Conservation (phyloP, 2,888 invertebrate genomes). For the Erynnis tages region DNA sequence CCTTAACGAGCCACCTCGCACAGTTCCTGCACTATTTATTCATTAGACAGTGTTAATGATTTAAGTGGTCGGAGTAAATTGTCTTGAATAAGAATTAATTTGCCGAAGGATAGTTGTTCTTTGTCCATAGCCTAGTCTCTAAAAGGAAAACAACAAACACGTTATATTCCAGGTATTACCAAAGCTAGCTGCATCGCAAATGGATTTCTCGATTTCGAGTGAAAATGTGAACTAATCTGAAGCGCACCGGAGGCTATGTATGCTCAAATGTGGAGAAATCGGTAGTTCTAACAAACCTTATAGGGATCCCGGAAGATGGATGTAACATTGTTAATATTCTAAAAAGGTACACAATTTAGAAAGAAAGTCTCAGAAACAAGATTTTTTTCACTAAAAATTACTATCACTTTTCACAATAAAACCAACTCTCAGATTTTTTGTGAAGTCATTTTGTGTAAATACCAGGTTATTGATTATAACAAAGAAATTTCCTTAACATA, state of each 20-base stretch:
- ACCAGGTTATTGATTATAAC: too few relatives aligned
- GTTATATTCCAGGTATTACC: constrained; percentile 14
- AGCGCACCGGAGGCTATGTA: background rate
- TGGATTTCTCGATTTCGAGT: constrained; percentile 24
- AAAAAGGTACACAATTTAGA: background rate
- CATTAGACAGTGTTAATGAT: constrained; percentile 21
- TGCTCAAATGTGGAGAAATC: constrained; percentile 14
- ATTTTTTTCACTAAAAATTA: too few relatives aligned
- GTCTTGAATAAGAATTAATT: constrained; percentile 25
- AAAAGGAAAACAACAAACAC: constrained; percentile 15
- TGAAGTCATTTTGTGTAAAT: too few relatives aligned
- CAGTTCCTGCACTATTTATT: constrained; percentile 11
- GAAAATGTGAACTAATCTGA: constrained; percentile 4
- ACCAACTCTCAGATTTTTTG: too few relatives aligned
- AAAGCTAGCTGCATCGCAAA: constrained; percentile 17
- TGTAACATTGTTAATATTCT: background rate
- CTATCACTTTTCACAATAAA: too few relatives aligned
- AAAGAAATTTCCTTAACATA: too few relatives aligned
- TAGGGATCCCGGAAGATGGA: background rate
- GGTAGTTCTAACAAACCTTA: background rate
- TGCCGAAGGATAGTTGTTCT: background rate
- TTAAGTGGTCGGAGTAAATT: constrained; percentile 22
- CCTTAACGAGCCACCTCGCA: constrained; percentile 6
- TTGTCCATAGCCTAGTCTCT: constrained; percentile 2
- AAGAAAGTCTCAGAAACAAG: too few relatives aligned